phyloP scores from a whole-genome alignment of 2,113 vertebrate genomes.

The Xenopus borealis region DNA sequence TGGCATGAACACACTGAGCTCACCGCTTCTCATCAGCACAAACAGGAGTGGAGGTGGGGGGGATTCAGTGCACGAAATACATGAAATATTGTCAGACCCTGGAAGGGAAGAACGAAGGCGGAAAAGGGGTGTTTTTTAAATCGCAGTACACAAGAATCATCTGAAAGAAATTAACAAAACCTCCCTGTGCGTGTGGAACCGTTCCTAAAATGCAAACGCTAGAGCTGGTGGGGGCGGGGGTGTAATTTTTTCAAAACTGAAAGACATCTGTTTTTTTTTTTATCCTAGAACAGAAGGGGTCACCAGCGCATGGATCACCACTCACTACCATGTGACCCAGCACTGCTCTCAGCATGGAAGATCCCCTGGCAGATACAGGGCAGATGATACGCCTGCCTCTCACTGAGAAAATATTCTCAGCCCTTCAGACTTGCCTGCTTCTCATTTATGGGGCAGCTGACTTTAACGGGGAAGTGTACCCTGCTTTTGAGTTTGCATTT shows the following conservation, averaged over 20 bases:
- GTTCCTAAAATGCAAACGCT: slow-evolving; percentile 61
- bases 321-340: slow-evolving; percentile 63
- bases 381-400: slow-evolving; percentile 55
- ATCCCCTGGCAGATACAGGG: slow-evolving; percentile 54
- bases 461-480: too few species aligned
- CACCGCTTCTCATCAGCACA: background rate
- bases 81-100: too few species aligned
- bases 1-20: background rate
- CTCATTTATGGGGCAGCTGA: slow-evolving; percentile 24
- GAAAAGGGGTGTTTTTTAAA: background rate
- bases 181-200: slow-evolving; percentile 67
- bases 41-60: background rate
- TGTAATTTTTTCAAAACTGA: slow-evolving; percentile 66
- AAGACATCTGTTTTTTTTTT: slow-evolving; percentile 73
- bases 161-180: slow-evolving; percentile 73
- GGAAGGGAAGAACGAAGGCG: too few species aligned
- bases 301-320: slow-evolving; percentile 64
- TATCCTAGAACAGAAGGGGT: slow-evolving; percentile 62
- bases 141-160: slow-evolving; percentile 53
- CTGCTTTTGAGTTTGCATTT: too few species aligned
- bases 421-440: slow-evolving; percentile 46
- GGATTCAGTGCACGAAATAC: background rate
- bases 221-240: background rate
- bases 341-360: slow-evolving; percentile 56
- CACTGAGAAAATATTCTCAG: slow-evolving; percentile 51